These are phyloP conservation scores for Sogatella furcifera DNA, from an alignment of 1,140 invertebrate species.

Conservation along the genomic window DNA sequence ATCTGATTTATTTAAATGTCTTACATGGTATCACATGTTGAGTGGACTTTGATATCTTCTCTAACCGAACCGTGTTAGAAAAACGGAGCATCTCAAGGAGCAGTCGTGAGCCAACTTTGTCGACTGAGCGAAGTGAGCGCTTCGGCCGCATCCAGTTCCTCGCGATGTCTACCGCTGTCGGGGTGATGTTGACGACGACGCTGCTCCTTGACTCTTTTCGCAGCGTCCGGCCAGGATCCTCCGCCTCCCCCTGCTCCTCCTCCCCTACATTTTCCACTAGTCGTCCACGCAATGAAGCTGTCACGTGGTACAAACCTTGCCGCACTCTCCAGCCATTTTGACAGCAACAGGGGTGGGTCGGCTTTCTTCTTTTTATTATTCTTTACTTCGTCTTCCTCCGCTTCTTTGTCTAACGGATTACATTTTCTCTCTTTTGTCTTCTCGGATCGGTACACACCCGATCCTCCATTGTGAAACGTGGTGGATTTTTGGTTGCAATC, in stretches of 20 bases:
- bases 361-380: neutral
- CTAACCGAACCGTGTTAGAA: no score
- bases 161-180: slow-evolving; percentile 31
- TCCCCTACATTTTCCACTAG: slow-evolving; percentile 18
- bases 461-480: neutral
- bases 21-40: no score
- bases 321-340: slow-evolving; percentile 57
- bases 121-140: slow-evolving; percentile 44
- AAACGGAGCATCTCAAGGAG: no score
- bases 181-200: neutral
- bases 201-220: neutral
- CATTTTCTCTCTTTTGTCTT: slow-evolving; percentile 17
- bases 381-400: slow-evolving; percentile 15
- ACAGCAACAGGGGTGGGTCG: slow-evolving; percentile 38
- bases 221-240: neutral
- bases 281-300: slow-evolving; percentile 51
- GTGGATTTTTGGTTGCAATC: no score
- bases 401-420: slow-evolving; percentile 28
- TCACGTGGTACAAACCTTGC: slow-evolving; percentile 51
- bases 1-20: no score
- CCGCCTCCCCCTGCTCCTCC: neutral
- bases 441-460: slow-evolving; percentile 24
- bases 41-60: no score
- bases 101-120: neutral
- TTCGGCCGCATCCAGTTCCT: slow-evolving; percentile 58